Percentiles rank a stretch among this genome's conserved stretches.
phyloP scores from a whole-genome alignment of 2,888 invertebrate species.

The Mesoligia furuncula region DNA sequence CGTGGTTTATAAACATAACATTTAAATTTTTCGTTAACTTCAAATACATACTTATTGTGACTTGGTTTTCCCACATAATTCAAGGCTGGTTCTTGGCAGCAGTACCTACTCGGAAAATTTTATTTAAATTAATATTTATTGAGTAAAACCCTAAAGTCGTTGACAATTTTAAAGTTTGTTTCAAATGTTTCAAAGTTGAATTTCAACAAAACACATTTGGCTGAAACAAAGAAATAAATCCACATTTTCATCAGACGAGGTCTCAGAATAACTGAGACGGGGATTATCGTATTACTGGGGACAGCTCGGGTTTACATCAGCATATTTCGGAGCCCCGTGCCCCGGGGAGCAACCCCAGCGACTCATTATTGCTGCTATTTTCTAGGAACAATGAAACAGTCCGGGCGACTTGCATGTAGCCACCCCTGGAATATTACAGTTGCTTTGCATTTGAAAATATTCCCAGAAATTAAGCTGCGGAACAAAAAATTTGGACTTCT shows the following conservation, averaged over 20 bases:
- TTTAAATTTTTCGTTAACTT: not conserved
- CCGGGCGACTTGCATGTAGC: slow-evolving; percentile 54
- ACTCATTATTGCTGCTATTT: slow-evolving; percentile 65
- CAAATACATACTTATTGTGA: not conserved
- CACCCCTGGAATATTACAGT: slow-evolving; percentile 58
- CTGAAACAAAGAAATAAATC: slow-evolving; percentile 19
- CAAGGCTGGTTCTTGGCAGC: not conserved
- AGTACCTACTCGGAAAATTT: not conserved
- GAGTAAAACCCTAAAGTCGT: not conserved
- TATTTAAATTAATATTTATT: not conserved
- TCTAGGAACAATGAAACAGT: slow-evolving; percentile 67
- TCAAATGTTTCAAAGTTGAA: not conserved
- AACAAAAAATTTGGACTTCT: slow-evolving; percentile 49
- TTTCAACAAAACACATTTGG: slow-evolving; percentile 9
- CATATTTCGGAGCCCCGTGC: slow-evolving; percentile 61
- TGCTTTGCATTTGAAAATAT: slow-evolving; percentile 60
- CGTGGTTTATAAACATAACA: not conserved
- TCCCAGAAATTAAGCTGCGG: slow-evolving; percentile 47
- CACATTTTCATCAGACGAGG: slow-evolving; percentile 31
- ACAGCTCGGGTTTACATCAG: slow-evolving; percentile 57
- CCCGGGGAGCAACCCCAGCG: slow-evolving; percentile 56
- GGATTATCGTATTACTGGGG: slow-evolving; percentile 54
- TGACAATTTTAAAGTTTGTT: not conserved
- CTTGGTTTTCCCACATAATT: slow-evolving; percentile 19
- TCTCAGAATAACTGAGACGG: slow-evolving; percentile 43